Percentiles rank a stretch among this genome's conserved stretches.
Evolutionary conservation across 2,113 vertebrate species (phyloP).

Genomic region (Mustela lutreola): DNA sequence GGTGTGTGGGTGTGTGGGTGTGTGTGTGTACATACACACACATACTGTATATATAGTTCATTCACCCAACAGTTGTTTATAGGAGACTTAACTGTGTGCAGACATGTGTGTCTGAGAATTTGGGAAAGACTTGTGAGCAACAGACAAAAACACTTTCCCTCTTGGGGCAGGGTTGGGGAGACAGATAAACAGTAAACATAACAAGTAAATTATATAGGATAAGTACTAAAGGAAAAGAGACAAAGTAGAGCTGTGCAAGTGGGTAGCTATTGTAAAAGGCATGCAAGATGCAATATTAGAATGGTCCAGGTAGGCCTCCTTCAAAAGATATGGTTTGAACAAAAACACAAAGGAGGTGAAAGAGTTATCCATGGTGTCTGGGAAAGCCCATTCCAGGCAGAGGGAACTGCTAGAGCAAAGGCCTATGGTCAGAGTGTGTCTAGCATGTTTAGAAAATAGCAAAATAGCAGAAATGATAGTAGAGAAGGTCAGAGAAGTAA

Average conservation of each 20-base stretch:
- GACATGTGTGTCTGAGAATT: slow-evolving; percentile 11
- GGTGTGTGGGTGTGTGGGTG: too few relatives aligned
- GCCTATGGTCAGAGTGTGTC: background rate
- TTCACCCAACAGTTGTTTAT: background rate
- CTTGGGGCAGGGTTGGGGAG: background rate
- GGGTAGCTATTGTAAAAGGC: background rate
- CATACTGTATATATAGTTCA: background rate
- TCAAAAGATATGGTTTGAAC: background rate
- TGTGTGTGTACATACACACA: too few relatives aligned
- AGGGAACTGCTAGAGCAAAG: background rate
- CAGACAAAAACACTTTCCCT: background rate
- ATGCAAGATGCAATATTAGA: background rate
- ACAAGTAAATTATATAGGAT: background rate
- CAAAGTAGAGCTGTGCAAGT: background rate
- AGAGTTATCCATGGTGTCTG: background rate
- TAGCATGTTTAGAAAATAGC: background rate
- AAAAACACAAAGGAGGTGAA: background rate
- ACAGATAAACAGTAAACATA: background rate
- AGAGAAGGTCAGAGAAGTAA: background rate
- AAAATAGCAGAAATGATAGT: background rate
- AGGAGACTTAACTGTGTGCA: background rate
- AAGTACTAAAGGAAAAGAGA: background rate
- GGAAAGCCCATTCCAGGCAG: background rate
- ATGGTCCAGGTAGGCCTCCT: background rate
- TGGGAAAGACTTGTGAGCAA: background rate